Percentiles rank a stretch among this genome's conserved stretches.
Conservation (phyloP, 2,113 vertebrate species). For the Protomyctophum bolini region DNA sequence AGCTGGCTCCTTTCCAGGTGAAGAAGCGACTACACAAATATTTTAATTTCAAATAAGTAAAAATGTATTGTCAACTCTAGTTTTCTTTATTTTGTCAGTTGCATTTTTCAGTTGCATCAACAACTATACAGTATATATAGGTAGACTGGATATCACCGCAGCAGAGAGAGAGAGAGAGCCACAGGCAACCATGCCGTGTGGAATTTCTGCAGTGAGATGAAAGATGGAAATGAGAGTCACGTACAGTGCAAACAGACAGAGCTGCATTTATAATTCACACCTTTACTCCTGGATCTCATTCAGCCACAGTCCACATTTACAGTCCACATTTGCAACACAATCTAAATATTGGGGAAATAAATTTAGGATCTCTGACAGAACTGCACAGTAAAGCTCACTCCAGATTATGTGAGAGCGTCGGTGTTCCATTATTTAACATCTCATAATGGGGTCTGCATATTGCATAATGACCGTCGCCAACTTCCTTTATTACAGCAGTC, state of each 20-base stretch:
- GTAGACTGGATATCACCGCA: background rate
- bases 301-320: no score
- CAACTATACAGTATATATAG: background rate
- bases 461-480: slow-evolving; percentile 35
- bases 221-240: background rate
- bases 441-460: background rate
- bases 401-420: background rate
- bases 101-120: no score
- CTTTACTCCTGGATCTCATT: no score
- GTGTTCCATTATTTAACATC: slow-evolving; percentile 11
- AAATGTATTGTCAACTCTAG: no score
- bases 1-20: no score
- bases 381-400: background rate
- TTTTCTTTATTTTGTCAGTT: no score
- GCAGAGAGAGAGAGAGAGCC: background rate
- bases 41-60: no score
- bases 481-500: slow-evolving; percentile 35
- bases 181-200: no score
- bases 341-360: background rate
- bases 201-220: no score
- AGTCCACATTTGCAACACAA: no score
- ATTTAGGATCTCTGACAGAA: background rate
- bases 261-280: slow-evolving; percentile 4
- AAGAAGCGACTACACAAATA: no score
- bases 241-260: no score